Percentiles rank a stretch among this genome's conserved stretches.
These are phyloP conservation scores for Oryzaephilus surinamensis DNA, from an alignment of 1,140 invertebrate species.

Conservation along the genomic window DNA sequence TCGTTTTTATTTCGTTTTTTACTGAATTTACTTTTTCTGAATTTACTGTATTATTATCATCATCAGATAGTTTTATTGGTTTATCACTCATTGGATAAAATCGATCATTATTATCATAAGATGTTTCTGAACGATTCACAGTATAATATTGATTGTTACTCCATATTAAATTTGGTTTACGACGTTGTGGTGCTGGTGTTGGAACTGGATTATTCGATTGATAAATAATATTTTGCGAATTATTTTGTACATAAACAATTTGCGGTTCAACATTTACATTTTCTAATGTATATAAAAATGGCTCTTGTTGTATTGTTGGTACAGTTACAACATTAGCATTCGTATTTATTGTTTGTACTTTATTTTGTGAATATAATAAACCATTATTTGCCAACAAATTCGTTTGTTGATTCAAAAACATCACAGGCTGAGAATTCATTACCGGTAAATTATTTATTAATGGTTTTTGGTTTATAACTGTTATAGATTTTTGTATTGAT, in stretches of 20 bases:
- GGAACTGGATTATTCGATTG: not conserved
- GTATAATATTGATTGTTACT: constrained; percentile 23
- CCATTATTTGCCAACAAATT: no score
- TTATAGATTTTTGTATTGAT: no score
- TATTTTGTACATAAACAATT: not conserved
- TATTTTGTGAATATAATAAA: not conserved
- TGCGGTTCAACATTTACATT: no score
- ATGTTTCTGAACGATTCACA: constrained; percentile 19
- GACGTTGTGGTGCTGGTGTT: constrained; percentile 1
- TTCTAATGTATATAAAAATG: no score
- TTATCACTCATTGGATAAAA: constrained; percentile 25
- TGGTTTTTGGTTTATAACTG: no score
- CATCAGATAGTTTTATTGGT: constrained; percentile 18
- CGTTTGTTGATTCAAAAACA: no score
- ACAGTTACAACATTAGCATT: not conserved
- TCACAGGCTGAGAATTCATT: no score
- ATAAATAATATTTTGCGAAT: not conserved
- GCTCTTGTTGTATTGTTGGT: not conserved
- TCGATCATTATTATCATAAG: constrained; percentile 18
- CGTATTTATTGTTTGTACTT: not conserved
- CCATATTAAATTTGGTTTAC: constrained; percentile 24
- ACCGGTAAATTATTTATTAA: no score
- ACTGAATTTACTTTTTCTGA: not conserved
- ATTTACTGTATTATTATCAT: not conserved
- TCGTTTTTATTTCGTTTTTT: not conserved